phyloP scores from a whole-genome alignment of 2,888 invertebrate genomes.

The Steinernema hermaphroditum region DNA sequence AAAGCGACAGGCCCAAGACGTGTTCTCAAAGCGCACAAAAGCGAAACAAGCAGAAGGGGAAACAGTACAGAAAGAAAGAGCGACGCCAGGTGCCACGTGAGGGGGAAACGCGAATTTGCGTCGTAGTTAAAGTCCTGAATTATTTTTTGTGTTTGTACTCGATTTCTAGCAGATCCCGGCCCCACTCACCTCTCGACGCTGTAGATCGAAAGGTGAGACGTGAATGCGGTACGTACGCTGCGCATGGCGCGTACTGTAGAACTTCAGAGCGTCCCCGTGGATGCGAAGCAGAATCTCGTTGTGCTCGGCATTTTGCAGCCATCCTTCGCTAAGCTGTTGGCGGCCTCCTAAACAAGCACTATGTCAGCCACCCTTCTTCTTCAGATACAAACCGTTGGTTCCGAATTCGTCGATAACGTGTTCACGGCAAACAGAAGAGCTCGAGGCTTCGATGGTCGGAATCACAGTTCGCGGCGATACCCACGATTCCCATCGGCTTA shows the following conservation, averaged over 20 bases:
- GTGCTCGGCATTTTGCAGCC: constrained; percentile 57
- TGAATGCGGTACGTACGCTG: constrained; percentile 53
- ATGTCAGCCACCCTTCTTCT: too few species aligned
- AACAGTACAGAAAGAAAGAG: constrained; percentile 22
- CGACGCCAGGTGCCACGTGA: constrained; percentile 8
- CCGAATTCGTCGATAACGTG: constrained; percentile 41
- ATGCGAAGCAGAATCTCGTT: constrained; percentile 52
- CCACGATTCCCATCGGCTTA: constrained; percentile 44
- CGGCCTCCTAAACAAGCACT: constrained; percentile 53
- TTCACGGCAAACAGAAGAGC: not conserved
- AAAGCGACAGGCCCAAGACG: not conserved
- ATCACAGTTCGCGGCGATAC: constrained; percentile 38
- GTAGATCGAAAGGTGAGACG: constrained; percentile 59
- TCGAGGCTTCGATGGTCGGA: constrained; percentile 39
- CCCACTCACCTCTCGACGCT: constrained; percentile 49
- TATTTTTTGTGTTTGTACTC: too few species aligned
- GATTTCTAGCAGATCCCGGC: not conserved
- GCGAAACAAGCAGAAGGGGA: too few species aligned
- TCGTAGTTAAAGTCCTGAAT: constrained; percentile 22
- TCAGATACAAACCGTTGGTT: constrained; percentile 41
- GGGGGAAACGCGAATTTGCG: constrained; percentile 11
- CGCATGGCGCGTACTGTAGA: constrained; percentile 53
- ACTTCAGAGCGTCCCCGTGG: constrained; percentile 62
- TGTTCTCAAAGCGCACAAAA: too few species aligned
- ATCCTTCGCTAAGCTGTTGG: constrained; percentile 55